Base-by-base conservation (phyloP, 2,113 vertebrate genomes). In the Neotoma lepida region DNA sequence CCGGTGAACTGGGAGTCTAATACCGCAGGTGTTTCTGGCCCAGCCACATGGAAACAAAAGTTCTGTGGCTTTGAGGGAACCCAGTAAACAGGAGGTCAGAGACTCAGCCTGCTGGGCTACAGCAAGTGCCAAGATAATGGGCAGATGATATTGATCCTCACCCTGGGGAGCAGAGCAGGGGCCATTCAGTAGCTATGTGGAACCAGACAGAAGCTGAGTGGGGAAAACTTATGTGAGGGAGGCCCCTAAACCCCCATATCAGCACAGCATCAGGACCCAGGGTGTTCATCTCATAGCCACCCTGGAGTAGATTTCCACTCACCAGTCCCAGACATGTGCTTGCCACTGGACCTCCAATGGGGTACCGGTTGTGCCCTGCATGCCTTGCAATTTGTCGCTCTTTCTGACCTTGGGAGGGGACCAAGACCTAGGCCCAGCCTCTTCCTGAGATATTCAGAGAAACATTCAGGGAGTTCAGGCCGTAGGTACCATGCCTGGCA, bases 121-220 rank as follows among this genome's bases (percentile, higher is more conserved):
- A 6, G 28, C 6, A 4, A 74, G 33, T 61, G 18, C 66, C 35
- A 13, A 68, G 44, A 14, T 41, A 14, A n/a, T 10, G 17, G 30
- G 35, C 15, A 18, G 12, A 26, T 39, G 35, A n/a, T 6, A 2
- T 12, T 2, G 0, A n/a, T 10, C 35, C 4, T 68, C 30, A 3
- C 9, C 61, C 49, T 0, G 0, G 14, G 35, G 1, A 44, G 1
- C 2, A 2, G 44, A 26, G 14, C 2, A 30, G 13, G 56, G 1
- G 26, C 41, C 41, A 18, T 33, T 26, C 17, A 28, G 26, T 6
- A 9, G 20, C 6, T 49, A 9, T 8, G 3, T 0, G 1, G 68
- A 68, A 33, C 26, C 15, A 33, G 26, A 41, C 9, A 88, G 26
- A 73, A 88, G 15, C 1, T 73, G n/a, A 71, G 5, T 35, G 26